Conservation (phyloP, 2,797 vertebrate genomes). For the Rousettus madagascariensis region DNA sequence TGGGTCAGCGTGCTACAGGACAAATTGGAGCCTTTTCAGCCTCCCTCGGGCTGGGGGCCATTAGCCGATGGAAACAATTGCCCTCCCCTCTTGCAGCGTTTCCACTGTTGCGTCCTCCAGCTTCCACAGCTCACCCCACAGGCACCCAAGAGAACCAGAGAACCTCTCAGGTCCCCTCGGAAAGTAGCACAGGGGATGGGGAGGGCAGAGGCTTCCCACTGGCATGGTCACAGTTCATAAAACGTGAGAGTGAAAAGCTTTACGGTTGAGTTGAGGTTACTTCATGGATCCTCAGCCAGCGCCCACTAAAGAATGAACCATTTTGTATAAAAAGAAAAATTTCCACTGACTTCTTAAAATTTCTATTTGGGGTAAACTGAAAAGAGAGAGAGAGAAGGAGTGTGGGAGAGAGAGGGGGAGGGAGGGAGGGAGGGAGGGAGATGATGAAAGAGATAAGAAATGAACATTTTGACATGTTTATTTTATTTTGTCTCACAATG, state of each 20-base stretch:
- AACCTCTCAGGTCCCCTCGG: background rate
- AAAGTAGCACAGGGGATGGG: background rate
- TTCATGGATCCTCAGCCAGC: background rate
- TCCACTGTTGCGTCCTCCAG: background rate
- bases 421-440: too few species aligned
- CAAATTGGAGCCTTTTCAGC: background rate
- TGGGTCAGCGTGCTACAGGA: background rate
- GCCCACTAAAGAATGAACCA: background rate
- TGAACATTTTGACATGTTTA: background rate
- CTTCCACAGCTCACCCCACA: background rate
- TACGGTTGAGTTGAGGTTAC: background rate
- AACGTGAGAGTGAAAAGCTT: background rate
- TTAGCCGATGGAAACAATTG: background rate
- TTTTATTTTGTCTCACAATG: background rate
- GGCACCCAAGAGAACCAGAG: background rate
- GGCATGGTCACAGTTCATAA: background rate
- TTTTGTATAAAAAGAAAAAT: background rate
- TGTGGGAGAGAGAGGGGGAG: too few species aligned
- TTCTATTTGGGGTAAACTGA: conserved; percentile 45
- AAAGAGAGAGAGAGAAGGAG: too few species aligned
- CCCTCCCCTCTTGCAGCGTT: background rate
- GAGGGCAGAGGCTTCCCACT: background rate
- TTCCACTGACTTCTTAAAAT: conserved; percentile 49
- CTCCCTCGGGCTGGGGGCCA: rapidly evolving
- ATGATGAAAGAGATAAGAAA: background rate